Percentiles rank a stretch among this genome's conserved stretches.
These are phyloP conservation scores for Pseudochromis fuscus DNA, from an alignment of 2,797 vertebrate species.

Conservation along the genomic window DNA sequence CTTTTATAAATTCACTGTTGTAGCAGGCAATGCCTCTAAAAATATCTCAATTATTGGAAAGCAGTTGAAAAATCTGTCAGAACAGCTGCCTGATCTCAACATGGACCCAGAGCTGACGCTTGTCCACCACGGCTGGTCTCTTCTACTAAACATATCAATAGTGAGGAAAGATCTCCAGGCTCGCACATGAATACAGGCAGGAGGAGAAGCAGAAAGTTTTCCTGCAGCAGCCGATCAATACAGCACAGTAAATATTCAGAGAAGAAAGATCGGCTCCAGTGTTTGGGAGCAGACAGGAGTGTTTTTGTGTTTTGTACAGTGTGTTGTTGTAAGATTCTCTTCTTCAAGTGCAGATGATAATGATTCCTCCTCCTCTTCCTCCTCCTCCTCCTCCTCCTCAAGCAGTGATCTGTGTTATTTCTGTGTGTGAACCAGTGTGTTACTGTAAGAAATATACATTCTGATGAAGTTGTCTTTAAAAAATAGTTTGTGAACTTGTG, in stretches of 20 bases:
- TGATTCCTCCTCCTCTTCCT: conserved; percentile 15
- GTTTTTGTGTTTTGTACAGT: conserved; percentile 14
- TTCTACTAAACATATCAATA: conserved; percentile 47
- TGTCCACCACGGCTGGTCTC: conserved; percentile 32
- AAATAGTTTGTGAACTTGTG: too few species aligned
- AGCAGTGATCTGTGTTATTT: conserved; percentile 8
- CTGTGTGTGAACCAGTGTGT: conserved; percentile 1
- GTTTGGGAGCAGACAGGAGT: conserved; percentile 29
- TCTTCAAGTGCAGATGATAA: conserved; percentile 2
- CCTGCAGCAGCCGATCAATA: conserved; percentile 61
- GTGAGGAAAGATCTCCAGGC: conserved; percentile 41
- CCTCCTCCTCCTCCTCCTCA: not conserved
- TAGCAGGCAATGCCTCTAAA: conserved; percentile 2
- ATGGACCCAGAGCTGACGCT: conserved; percentile 17
- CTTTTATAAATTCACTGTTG: conserved; percentile 19
- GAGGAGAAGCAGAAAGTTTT: conserved; percentile 39
- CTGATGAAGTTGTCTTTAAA: conserved; percentile 25
- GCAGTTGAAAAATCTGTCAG: conserved; percentile 11
- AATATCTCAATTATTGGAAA: conserved; percentile 48
- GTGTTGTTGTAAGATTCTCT: conserved; percentile 27
- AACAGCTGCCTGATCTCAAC: conserved; percentile 26
- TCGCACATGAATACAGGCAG: conserved; percentile 36
- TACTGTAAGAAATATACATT: conserved; percentile 10
- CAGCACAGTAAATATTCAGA: conserved; percentile 41
- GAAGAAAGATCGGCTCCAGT: conserved; percentile 34